These are phyloP conservation scores for Pseudomugil gertrudae DNA, from an alignment of 2,797 vertebrate species.

Conservation along the genomic window DNA sequence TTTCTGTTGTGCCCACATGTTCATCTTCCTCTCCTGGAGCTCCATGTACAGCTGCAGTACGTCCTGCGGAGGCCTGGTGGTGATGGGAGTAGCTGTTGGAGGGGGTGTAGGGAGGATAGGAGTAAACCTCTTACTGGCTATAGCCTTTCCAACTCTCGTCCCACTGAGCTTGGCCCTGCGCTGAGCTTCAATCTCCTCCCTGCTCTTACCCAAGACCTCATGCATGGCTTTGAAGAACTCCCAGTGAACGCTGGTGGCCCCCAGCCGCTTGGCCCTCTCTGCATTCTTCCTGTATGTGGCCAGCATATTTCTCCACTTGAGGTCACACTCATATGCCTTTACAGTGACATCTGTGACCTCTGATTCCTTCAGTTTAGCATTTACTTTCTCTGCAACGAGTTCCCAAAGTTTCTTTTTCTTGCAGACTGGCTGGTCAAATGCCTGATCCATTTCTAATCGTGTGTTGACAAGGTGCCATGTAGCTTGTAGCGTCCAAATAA, in stretches of 20 bases:
- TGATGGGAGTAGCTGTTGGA: conserved; percentile 34
- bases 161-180: conserved; percentile 72
- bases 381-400: conserved; percentile 79
- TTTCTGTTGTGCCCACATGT: conserved; percentile 86
- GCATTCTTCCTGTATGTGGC: conserved; percentile 84
- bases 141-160: conserved; percentile 73
- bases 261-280: conserved; percentile 77
- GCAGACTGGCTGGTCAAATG: conserved; percentile 83
- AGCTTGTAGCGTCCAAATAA: conserved; percentile 83
- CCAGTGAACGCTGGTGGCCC: conserved; percentile 79
- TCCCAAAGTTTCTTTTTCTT: conserved; percentile 87
- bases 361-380: conserved; percentile 67
- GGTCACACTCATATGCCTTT: conserved; percentile 84
- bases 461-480: conserved; percentile 83
- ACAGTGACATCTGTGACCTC: conserved; percentile 61
- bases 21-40: conserved; percentile 85
- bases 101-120: conserved; percentile 81
- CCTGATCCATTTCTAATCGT: conserved; percentile 82
- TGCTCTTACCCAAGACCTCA: conserved; percentile 77
- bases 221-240: conserved; percentile 85
- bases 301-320: conserved; percentile 86
- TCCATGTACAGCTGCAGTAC: conserved; percentile 85
- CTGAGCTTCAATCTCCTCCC: conserved; percentile 78
- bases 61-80: conserved; percentile 77
- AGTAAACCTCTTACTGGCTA: conserved; percentile 80